phyloP scores from a whole-genome alignment of 2,797 vertebrate genomes.

The Lerista edwardsae region DNA sequence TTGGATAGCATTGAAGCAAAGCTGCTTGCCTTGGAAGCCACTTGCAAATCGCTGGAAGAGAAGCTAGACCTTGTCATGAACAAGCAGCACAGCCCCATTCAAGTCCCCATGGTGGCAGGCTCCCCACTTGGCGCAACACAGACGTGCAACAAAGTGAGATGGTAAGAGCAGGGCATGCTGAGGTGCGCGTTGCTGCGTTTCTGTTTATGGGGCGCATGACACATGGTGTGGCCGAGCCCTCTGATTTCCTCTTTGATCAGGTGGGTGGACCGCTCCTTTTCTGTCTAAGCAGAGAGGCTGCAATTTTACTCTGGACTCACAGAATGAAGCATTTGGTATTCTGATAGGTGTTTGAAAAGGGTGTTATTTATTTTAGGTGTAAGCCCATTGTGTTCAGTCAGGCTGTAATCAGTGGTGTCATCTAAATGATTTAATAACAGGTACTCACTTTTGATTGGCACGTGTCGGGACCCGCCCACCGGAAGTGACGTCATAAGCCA shows the following conservation, averaged over 20 bases:
- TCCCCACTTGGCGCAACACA: conserved; percentile 97
- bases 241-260: neutral
- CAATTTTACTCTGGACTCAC: neutral
- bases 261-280: neutral
- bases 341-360: neutral
- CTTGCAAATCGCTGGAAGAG: conserved; percentile 91
- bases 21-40: conserved; percentile 90
- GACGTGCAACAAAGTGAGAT: conserved; percentile 98
- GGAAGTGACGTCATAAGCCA: no score
- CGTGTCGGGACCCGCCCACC: no score
- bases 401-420: no score
- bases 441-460: no score
- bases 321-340: neutral
- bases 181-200: neutral
- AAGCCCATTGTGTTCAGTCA: no score
- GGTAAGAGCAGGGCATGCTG: conserved; percentile 78
- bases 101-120: conserved; percentile 97
- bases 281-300: neutral
- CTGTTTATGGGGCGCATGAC: neutral
- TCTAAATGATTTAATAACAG: no score
- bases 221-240: neutral
- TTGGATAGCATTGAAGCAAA: conserved; percentile 96
- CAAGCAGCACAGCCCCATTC: conserved; percentile 92
- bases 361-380: no score
- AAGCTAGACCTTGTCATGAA: conserved; percentile 92